These are phyloP conservation scores for Pachypeltis micranthus DNA, from an alignment of 1,140 invertebrate genomes.

Conservation along the genomic window DNA sequence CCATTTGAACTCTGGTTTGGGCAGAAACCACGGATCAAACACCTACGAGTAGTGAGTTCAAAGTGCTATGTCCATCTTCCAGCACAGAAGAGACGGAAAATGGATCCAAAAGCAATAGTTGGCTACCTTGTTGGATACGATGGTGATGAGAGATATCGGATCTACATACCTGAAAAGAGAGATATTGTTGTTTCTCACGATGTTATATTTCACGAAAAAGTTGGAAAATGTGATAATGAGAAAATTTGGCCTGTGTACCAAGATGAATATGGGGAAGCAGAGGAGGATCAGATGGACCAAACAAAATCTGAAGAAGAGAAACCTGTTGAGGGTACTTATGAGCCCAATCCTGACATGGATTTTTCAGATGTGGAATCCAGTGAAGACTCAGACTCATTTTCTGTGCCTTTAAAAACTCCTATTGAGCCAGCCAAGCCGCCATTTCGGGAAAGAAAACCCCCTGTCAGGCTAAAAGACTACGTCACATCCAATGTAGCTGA, in stretches of 20 bases:
- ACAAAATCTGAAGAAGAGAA: neutral
- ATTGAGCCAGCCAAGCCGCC: no score
- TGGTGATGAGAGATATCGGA: constrained; percentile 17
- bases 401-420: no score
- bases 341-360: no score
- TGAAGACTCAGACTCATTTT: no score
- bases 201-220: constrained; percentile 20
- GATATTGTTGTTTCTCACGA: constrained; percentile 15
- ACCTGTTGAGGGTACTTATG: no score
- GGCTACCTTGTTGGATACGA: constrained; percentile 18
- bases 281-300: no score
- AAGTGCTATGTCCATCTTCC: constrained; percentile 9
- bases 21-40: constrained; percentile 20
- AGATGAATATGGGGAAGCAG: no score
- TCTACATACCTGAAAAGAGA: constrained; percentile 4
- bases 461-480: no score
- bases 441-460: no score
- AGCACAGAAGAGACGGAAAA: constrained; percentile 10
- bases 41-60: constrained; percentile 9
- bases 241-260: neutral
- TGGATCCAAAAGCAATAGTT: constrained; percentile 8
- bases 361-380: no score
- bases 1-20: constrained; percentile 31
- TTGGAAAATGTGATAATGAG: neutral
- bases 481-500: no score